Evolutionary conservation across 92 coral and sea anemone genomes (phyloP), one percentile per base, ranked within the genome.

Genomic region (Porites rus): DNA sequence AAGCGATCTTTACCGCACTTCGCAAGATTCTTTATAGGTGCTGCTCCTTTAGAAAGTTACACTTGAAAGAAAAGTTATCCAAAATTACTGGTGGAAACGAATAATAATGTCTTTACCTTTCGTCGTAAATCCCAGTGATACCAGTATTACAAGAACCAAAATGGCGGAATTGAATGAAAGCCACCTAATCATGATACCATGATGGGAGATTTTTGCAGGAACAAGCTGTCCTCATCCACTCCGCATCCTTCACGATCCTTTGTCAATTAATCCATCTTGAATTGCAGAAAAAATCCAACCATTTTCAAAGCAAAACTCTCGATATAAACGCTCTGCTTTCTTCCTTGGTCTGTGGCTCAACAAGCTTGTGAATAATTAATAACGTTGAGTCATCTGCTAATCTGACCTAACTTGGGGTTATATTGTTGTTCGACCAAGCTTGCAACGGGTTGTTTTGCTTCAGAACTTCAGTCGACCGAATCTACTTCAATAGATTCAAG

Each of bases 141-240:
- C 79, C 74, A 73, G 62, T 22, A 73, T 51, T 50, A 73, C 25
- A 4, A 83, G 72, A 62, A 83, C 58, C 65, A 65, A 74, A 73
- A 73, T 83, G 87, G 72, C 72, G 79, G 74, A 56, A 14, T 14
- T 16, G 80, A 83, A 22, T 73, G 70, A 12, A 73, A 62, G 78
- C 79, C 73, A 83, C 80, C 46, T 61, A 74, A 14, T 92, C 98
- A 94, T 94, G 93, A 77, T 94, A 92, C 98, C 98, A 94, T 94
- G 93, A 74, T 88, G 89, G 88, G 88, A 16, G 59, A 62, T 13
- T 90, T 38, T 74, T 90, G 72, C 69, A 58, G 77, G 77, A 69
- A 60, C 68, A 91, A 76, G 80, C 88, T 69, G 76, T 88, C 79
- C 76, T 90, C 71, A 74, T 80, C 83, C 71, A 73, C 46, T 62